Base-by-base conservation (phyloP, 2,888 invertebrate genomes). In the Pogonocherus hispidulus region DNA sequence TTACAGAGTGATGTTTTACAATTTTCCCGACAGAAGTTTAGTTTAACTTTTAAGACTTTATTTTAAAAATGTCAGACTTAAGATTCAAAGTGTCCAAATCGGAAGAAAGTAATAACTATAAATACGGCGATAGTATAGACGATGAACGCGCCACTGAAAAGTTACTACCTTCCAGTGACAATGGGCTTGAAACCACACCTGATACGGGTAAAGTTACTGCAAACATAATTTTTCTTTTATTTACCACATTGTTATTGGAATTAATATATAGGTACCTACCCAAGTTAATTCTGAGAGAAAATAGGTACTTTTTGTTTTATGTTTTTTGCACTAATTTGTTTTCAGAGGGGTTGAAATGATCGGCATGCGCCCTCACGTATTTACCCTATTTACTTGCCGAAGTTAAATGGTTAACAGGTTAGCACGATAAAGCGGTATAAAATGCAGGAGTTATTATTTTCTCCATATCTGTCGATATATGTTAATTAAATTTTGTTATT, bases 21-120 rank as follows among this genome's bases (percentile, higher is more conserved):
- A 11, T 37, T n/a, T 22, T 8, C n/a, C 22, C 4, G n/a, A 20
- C n/a, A 8, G 5, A 20, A 11, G 44, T 66, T 59, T 54, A 14
- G 27, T 56, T 63, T 74, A 66, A 57, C 56, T 71, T 66, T 67
- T 63, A 70, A 66, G 11, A 20, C 35, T 63, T 70, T 62, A 70
- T 69, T 64, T 59, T 55, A 44, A 87, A 85, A 79, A 90, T 90
- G 90, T 88, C 89, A 70, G 89, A 90, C 83, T 66, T 76, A 23
- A 85, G 89, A 47, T 90, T 90, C 81, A 89, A 89, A 83, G 89
- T 90, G 83, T 89, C 89, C 69, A 89, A 88, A 81, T 87, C 87
- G 35, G 89, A 89, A 75, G 89, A 89, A 76, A 87, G 87, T 37
- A 85, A 87, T 69, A 87, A 88, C 70, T 79, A 79, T 60, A 79